phyloP scores from a whole-genome alignment of 2,888 invertebrate genomes.

The Drosophila helvetica region DNA sequence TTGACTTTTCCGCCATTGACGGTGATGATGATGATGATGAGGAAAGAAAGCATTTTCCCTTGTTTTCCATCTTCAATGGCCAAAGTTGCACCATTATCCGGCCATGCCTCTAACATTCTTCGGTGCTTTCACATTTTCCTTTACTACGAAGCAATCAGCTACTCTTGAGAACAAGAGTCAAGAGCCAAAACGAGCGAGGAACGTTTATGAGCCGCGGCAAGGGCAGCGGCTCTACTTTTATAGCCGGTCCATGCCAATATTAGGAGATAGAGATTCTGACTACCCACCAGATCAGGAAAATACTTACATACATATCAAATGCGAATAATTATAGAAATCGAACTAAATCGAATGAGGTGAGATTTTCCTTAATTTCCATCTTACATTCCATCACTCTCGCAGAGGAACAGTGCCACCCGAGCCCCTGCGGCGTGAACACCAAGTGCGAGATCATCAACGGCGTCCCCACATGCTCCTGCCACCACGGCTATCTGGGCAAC shows the following conservation, averaged over 20 bases:
- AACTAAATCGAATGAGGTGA: background rate
- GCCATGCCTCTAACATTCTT: conserved; percentile 1
- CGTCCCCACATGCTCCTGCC: conserved; percentile 91
- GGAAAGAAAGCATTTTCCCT: conserved; percentile 40
- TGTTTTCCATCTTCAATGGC: conserved; percentile 49
- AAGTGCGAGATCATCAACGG: conserved; percentile 91
- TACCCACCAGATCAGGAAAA: too few species aligned
- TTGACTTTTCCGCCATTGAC: conserved; percentile 7
- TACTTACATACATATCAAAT: too few species aligned
- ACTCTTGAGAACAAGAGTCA: conserved; percentile 4
- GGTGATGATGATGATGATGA: conserved; percentile 9
- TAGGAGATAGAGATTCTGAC: too few species aligned
- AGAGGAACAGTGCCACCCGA: conserved; percentile 93
- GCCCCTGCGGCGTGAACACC: conserved; percentile 92
- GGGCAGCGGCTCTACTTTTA: too few species aligned
- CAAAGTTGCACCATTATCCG: conserved; percentile 65
- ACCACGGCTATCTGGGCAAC: conserved; percentile 90
- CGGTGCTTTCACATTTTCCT: background rate
- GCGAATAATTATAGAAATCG: too few species aligned
- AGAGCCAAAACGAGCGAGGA: background rate
- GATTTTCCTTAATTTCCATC: background rate
- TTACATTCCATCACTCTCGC: conserved; percentile 4
- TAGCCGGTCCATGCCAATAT: too few species aligned
- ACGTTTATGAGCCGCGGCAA: too few species aligned
- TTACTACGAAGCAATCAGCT: background rate